Evolutionary conservation across 1,140 invertebrate species (phyloP), one percentile per base, ranked within the genome.

Genomic region (Drosophila nikananu): DNA sequence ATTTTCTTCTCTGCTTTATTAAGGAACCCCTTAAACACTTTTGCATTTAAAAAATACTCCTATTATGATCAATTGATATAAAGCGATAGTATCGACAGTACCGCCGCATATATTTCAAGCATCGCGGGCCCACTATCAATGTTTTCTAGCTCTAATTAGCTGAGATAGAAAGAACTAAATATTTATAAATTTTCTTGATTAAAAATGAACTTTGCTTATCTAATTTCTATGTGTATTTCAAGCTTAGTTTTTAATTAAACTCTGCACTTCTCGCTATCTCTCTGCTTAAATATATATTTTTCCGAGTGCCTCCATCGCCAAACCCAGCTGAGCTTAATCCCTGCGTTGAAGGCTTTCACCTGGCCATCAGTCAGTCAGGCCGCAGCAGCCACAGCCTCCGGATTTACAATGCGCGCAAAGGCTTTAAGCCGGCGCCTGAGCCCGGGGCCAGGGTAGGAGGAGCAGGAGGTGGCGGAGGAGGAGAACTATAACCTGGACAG

Each of bases 371-470:
- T 67, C 77, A 67, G 72, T 30, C 35, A 30, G 46, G 55, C 59
- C 41, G 35, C 70, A 58, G 61, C 61, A 60, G 63, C 62, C 70
- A 58, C 80, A 72, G 42, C 79, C 76, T 57, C 67, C 52, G 80
- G 67, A 71, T 71, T 66, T 71, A 52, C 70, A 49, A 49, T 60
- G 66, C 70, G 44, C 74, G 73, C 66, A 73, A 70, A 71, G 74
- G 72, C 81, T 80, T 68, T 60, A 71, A 71, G 61, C 60, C 61
- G 32, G 57, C 51, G 30, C 52, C 52, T n/a, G 32, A 55, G 61
- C 51, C 35, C 19, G 19, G 17, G 63, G 63, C 21, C 30, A 65
- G 37, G 44, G 54, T 4, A 17, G 59, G 7, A 3, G 10, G 52
- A 5, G n/a, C 41, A 70, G 48, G 60, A 70, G 51, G 27, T 12